phyloP scores from a whole-genome alignment of 2,888 invertebrate species.

The Macrophya annulata region DNA sequence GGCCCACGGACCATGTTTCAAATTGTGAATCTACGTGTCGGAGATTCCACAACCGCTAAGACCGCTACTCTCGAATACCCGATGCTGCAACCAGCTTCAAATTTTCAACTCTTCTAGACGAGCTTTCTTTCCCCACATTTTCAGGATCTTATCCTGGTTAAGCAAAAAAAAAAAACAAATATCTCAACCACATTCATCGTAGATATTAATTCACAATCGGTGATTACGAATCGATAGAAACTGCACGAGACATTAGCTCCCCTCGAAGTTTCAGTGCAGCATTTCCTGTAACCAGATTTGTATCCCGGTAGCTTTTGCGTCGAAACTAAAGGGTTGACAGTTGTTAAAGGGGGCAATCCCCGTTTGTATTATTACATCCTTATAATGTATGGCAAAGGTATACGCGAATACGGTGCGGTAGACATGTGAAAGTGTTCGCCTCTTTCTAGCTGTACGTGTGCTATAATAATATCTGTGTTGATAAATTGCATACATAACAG shows the following conservation, averaged over 20 bases:
- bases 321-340: not conserved
- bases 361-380: conserved; percentile 76
- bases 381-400: conserved; percentile 77
- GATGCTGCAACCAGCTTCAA: not conserved
- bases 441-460: conserved; percentile 65
- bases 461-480: conserved; percentile 78
- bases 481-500: conserved; percentile 79
- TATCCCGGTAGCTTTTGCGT: conserved; percentile 12
- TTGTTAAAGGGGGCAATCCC: conserved; percentile 59
- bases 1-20: conserved; percentile 69
- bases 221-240: not conserved
- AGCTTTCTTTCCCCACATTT: not conserved
- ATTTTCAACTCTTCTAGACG: not conserved
- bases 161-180: not conserved
- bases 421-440: conserved; percentile 23
- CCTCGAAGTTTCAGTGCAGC: not conserved
- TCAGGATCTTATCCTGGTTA: not conserved
- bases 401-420: conserved; percentile 60
- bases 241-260: not conserved
- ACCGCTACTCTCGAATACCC: not conserved
- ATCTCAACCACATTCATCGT: not conserved
- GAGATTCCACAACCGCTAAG: conserved; percentile 57
- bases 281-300: conserved; percentile 12
- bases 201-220: not conserved
- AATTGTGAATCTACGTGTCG: conserved; percentile 63